These are phyloP conservation scores for Drosophila neocordata DNA, from an alignment of 1,140 invertebrate species.

Conservation along the genomic window DNA sequence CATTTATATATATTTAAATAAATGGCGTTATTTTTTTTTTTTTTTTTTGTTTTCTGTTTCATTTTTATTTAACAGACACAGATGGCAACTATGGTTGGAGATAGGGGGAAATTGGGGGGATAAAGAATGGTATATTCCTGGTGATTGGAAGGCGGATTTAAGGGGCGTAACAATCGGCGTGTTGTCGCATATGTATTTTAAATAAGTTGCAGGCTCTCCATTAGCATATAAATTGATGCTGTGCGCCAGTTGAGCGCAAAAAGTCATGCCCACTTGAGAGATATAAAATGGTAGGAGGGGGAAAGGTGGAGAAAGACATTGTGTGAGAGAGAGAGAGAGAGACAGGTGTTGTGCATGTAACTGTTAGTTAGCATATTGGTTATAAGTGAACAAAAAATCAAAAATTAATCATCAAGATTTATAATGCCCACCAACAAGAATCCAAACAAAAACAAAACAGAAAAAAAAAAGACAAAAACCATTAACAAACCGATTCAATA, in stretches of 20 bases:
- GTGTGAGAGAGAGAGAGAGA: background rate
- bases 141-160: background rate
- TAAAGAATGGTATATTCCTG: background rate
- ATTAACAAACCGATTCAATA: background rate
- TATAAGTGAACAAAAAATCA: background rate
- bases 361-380: slow-evolving; percentile 52
- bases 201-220: slow-evolving; percentile 64
- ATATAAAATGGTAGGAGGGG: too few species aligned
- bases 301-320: background rate
- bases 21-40: slow-evolving; percentile 47
- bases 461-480: background rate
- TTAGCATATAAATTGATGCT: slow-evolving; percentile 76
- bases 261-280: slow-evolving; percentile 28
- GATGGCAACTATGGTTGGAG: background rate
- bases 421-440: slow-evolving; percentile 29
- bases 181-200: slow-evolving; percentile 70
- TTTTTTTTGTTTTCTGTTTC: slow-evolving; percentile 15
- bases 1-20: slow-evolving; percentile 74
- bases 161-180: slow-evolving; percentile 32
- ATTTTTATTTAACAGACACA: slow-evolving; percentile 47
- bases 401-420: slow-evolving; percentile 13
- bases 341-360: slow-evolving; percentile 12
- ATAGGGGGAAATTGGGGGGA: background rate
- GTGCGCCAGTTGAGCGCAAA: slow-evolving; percentile 53
- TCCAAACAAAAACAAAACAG: too few species aligned